These are phyloP conservation scores for Propithecus deckenii DNA, from an alignment of 2,797 vertebrate species.

Conservation along the genomic window DNA sequence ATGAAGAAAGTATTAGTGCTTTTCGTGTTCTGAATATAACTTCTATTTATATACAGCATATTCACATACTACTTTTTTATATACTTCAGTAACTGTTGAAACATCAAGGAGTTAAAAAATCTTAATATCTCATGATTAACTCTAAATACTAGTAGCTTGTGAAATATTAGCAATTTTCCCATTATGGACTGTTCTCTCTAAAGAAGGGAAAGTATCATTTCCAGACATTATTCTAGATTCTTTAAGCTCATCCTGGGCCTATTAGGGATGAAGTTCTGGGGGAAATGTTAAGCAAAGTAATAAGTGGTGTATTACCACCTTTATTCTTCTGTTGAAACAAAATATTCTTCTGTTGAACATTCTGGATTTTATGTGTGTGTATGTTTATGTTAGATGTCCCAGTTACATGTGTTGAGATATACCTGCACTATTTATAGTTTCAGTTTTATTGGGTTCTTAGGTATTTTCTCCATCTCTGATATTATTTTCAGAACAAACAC, in stretches of 20 bases:
- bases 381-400: slow-evolving; percentile 10
- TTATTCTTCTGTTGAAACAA: slow-evolving; percentile 17
- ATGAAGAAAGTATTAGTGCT: slow-evolving; percentile 74
- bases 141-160: slow-evolving; percentile 29
- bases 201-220: background rate
- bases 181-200: background rate
- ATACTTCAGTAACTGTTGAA: slow-evolving; percentile 71
- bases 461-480: background rate
- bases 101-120: slow-evolving; percentile 67
- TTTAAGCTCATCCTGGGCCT: slow-evolving; percentile 34
- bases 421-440: background rate
- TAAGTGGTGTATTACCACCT: background rate
- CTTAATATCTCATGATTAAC: slow-evolving; percentile 70
- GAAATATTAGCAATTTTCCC: slow-evolving; percentile 28
- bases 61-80: slow-evolving; percentile 71
- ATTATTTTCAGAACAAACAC: slow-evolving; percentile 10
- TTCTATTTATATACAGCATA: slow-evolving; percentile 40
- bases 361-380: background rate
- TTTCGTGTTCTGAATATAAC: slow-evolving; percentile 73
- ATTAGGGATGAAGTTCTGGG: background rate
- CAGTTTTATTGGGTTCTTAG: background rate
- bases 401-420: background rate
- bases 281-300: slow-evolving; percentile 3
- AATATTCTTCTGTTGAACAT: background rate
- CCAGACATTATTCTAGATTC: background rate